Percentiles rank a stretch among this genome's conserved stretches.
phyloP scores from a whole-genome alignment of 1,140 invertebrate genomes.

The Ceratitis capitata region DNA sequence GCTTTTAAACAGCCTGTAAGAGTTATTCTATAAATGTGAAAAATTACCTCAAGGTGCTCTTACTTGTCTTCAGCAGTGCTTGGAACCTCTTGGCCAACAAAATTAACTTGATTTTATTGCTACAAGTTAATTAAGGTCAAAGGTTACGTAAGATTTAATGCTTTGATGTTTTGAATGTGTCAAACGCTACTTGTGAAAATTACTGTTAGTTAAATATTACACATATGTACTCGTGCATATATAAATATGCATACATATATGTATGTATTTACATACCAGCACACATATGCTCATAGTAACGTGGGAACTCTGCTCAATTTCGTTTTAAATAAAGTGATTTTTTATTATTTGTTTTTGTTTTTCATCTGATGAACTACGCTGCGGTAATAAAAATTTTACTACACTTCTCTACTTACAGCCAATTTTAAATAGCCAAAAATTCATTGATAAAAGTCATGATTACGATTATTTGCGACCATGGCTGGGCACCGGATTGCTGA shows the following conservation, averaged over 20 bases:
- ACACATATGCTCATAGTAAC: background rate
- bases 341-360: background rate
- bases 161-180: background rate
- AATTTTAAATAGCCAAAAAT: conserved; percentile 76
- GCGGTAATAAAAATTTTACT: conserved; percentile 37
- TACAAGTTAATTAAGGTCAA: background rate
- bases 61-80: too few species aligned
- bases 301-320: background rate
- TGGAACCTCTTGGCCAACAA: background rate
- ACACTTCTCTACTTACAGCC: conserved; percentile 64
- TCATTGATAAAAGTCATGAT: conserved; percentile 77
- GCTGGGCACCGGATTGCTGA: conserved; percentile 81
- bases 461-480: conserved; percentile 81
- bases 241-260: too few species aligned
- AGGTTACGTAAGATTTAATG: background rate
- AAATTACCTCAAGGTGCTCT: too few species aligned
- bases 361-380: background rate
- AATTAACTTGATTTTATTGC: background rate
- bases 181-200: background rate
- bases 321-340: background rate
- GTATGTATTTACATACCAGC: background rate
- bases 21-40: too few species aligned
- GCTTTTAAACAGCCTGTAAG: too few species aligned
- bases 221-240: background rate
- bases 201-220: background rate